phyloP scores from a whole-genome alignment of 2,888 invertebrate genomes.

The Trichacis sp. region DNA sequence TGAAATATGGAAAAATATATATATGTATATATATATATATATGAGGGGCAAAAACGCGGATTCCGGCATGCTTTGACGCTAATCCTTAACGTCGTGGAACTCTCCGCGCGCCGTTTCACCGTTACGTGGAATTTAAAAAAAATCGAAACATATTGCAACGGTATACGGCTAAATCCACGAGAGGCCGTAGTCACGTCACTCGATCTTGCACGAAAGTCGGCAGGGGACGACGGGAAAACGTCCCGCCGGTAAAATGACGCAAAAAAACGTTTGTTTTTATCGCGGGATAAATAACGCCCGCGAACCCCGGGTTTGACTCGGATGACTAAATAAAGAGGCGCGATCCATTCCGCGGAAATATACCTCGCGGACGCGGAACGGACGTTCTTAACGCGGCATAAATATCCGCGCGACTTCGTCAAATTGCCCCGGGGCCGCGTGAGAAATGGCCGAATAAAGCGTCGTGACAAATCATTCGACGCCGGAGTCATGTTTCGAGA shows the following conservation, averaged over 20 bases:
- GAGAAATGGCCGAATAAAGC: conserved; percentile 25
- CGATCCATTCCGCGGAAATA: conserved; percentile 17
- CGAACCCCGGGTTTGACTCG: conserved; percentile 9
- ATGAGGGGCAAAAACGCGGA: conserved; percentile 10
- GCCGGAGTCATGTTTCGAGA: neutral
- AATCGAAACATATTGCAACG: conserved; percentile 41
- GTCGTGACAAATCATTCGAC: conserved; percentile 10
- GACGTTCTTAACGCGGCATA: conserved; percentile 25
- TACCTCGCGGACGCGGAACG: conserved; percentile 4
- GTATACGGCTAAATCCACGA: conserved; percentile 29
- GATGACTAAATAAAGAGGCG: conserved; percentile 39
- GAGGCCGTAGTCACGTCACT: conserved; percentile 25
- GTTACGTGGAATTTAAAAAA: conserved; percentile 38
- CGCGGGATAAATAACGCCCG: conserved; percentile 19
- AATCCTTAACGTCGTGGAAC: conserved; percentile 4
- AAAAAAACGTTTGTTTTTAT: conserved; percentile 37
- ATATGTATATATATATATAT: no score
- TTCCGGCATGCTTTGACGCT: conserved; percentile 5
- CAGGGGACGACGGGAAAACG: conserved; percentile 15
- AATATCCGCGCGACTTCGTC: conserved; percentile 23
- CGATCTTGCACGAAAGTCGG: conserved; percentile 20
- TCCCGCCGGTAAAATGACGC: conserved; percentile 31
- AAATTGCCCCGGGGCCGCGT: conserved; percentile 4
- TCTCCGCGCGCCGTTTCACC: conserved; percentile 25
- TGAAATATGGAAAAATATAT: no score